These are phyloP conservation scores for Polyergus mexicanus DNA, from an alignment of 1,140 invertebrate species.

Conservation along the genomic window DNA sequence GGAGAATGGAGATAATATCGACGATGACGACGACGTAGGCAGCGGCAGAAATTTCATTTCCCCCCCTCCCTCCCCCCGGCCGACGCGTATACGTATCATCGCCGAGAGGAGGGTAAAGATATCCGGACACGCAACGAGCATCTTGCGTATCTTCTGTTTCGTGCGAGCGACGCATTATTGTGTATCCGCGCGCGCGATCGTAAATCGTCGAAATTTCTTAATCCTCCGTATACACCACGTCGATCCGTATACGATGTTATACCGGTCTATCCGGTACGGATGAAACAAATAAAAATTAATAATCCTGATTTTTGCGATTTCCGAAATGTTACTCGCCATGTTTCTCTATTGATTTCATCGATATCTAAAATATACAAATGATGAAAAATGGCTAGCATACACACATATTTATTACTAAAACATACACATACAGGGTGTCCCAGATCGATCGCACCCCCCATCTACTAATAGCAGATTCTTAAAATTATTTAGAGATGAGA, in stretches of 20 bases:
- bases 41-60: constrained; percentile 37
- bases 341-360: background rate
- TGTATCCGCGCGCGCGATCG: background rate
- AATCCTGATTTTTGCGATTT: background rate
- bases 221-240: background rate
- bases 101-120: constrained; percentile 27
- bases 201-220: constrained; percentile 47
- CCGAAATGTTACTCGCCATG: background rate
- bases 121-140: constrained; percentile 17
- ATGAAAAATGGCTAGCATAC: background rate
- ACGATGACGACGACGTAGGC: constrained; percentile 43
- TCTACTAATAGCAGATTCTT: too few species aligned
- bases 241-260: background rate
- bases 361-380: background rate
- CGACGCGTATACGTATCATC: constrained; percentile 41
- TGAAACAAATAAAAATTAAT: background rate
- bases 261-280: background rate
- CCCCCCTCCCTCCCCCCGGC: background rate
- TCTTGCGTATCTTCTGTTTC: constrained; percentile 16
- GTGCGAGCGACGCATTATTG: constrained; percentile 26
- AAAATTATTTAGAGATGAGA: too few species aligned
- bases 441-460: too few species aligned
- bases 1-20: constrained; percentile 54
- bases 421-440: too few species aligned
- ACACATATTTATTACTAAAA: too few species aligned